phyloP scores from a whole-genome alignment of 2,113 vertebrate species.

The Percina caprodes region DNA sequence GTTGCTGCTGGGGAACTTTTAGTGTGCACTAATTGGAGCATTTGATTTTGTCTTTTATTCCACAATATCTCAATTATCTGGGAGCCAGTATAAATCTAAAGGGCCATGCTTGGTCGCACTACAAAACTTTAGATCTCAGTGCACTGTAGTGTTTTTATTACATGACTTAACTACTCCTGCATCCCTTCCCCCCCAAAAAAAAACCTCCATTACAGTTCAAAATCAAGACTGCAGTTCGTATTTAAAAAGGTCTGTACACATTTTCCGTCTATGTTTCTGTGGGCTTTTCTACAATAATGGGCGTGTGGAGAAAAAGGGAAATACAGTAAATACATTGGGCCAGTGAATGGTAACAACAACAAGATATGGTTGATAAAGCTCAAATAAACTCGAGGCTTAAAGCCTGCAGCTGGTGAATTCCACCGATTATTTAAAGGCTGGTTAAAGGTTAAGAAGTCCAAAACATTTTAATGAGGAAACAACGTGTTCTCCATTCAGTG shows the following conservation, averaged over 20 bases:
- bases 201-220: slow-evolving; percentile 32
- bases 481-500: slow-evolving; percentile 75
- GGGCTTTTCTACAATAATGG: slow-evolving; percentile 73
- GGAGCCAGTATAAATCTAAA: neutral
- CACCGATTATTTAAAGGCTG: slow-evolving; percentile 77
- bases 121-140: slow-evolving; percentile 41
- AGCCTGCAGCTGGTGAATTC: slow-evolving; percentile 77
- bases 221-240: slow-evolving; percentile 29
- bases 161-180: slow-evolving; percentile 15
- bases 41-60: slow-evolving; percentile 16
- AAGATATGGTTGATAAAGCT: slow-evolving; percentile 73
- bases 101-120: slow-evolving; percentile 34
- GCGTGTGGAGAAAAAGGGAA: slow-evolving; percentile 59
- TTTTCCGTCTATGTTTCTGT: slow-evolving; percentile 71
- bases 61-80: neutral
- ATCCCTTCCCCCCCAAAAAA: neutral
- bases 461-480: slow-evolving; percentile 70
- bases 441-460: slow-evolving; percentile 71
- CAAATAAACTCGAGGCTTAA: slow-evolving; percentile 69
- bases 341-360: slow-evolving; percentile 62
- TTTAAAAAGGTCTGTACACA: slow-evolving; percentile 71
- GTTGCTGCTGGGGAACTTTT: slow-evolving; percentile 13
- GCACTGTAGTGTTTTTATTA: slow-evolving; percentile 50
- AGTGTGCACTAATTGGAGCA: neutral
- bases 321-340: slow-evolving; percentile 72